phyloP scores from a whole-genome alignment of 2,113 vertebrate species.

The Tiliqua scincoides region DNA sequence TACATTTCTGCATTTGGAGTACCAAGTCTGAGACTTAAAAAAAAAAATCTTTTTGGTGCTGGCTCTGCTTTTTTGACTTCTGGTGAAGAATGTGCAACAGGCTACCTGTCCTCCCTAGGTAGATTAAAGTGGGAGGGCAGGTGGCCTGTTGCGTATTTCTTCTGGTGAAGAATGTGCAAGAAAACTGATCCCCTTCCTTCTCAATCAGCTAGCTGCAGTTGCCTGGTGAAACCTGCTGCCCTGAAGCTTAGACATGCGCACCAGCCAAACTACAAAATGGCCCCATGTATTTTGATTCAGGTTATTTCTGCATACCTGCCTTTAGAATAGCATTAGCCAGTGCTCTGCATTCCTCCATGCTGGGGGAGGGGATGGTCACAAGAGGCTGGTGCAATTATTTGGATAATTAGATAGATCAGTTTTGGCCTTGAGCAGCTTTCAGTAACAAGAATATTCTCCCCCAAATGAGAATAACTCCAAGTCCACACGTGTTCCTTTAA shows the following conservation, averaged over 20 bases:
- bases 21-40: not conserved
- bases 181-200: not conserved
- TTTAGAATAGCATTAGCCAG: not conserved
- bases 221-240: not conserved
- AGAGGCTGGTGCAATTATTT: too few relatives aligned
- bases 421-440: too few relatives aligned
- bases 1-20: not conserved
- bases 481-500: too few relatives aligned
- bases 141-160: too few relatives aligned
- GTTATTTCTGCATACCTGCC: not conserved
- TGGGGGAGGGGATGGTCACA: too few relatives aligned
- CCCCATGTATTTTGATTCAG: not conserved
- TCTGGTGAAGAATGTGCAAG: not conserved
- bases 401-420: too few relatives aligned
- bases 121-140: too few relatives aligned
- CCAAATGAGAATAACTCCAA: too few relatives aligned
- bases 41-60: not conserved
- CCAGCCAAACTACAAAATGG: not conserved
- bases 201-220: not conserved
- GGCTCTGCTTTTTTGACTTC: not conserved
- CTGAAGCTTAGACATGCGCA: not conserved
- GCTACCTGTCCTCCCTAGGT: too few relatives aligned
- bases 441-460: too few relatives aligned
- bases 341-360: too few relatives aligned
- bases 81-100: not conserved